Evolutionary conservation across 2,888 invertebrate species (phyloP), one percentile per base, ranked within the genome.

Genomic region (Tenthredo notha): DNA sequence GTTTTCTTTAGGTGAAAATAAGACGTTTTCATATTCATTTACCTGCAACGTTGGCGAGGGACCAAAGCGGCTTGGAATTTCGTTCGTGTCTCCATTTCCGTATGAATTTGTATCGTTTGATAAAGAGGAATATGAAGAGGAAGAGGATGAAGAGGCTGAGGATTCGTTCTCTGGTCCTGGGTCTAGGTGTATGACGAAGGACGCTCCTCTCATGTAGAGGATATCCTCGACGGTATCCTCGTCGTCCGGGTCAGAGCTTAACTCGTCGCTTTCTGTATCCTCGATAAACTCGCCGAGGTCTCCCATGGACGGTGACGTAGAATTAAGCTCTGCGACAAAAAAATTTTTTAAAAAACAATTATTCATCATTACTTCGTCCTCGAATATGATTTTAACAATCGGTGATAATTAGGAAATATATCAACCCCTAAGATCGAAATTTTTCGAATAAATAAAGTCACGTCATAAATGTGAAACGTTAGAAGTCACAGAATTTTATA

Each of bases 321-420:
- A 95, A 93, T 97, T 97, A 90, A 97, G 94, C 94, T 97, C 97
- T 97, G 95, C 6, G 94, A 94, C 89, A 90, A 90, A 21, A 21
- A 75, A 21, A 9, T 9, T 25, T 72, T n/a, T n/a, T n/a, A n/a
- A n/a, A 7, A 33, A 33, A 86, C 86, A 80, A 75, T 7, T 78
- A 86, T n/a, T n/a, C n/a, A n/a, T n/a, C n/a, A n/a, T 80, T 54
- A 21, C 67, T 25, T 54, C 33, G 29, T 21, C 29, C 29, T 50
- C 37, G 29, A 9, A 9, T 21, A 18, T n/a, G 50, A 37, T n/a
- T 25, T 18, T 4, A 12, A 1, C 12, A 5, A 67, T 29, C 33
- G 15, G 3, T 2, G 67, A 67, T 12, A 7, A 25, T 15, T 12
- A 15, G 1, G 25, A 33, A 67, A 12, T 29, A 2, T 25, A 12